A percentile compares a stretch with the other conserved stretches of the same genome.
These are phyloP conservation scores for Listronotus bonariensis DNA, from an alignment of 1,140 invertebrate genomes.

Conservation along the genomic window DNA sequence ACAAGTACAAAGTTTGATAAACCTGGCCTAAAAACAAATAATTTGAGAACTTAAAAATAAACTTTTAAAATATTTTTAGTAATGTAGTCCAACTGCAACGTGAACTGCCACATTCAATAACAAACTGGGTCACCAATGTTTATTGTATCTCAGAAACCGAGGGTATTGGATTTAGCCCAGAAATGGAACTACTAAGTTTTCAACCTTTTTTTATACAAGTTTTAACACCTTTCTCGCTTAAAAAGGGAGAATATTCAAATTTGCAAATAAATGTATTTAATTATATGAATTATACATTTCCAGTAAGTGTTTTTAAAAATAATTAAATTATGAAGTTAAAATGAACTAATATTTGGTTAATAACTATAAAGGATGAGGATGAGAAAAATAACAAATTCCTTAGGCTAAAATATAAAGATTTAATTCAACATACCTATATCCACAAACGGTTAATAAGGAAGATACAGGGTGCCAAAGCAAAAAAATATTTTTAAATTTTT, in stretches of 20 bases:
- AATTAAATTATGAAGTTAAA: too few relatives aligned
- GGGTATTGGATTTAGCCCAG: slow-evolving; percentile 67
- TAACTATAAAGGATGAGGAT: too few relatives aligned
- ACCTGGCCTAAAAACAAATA: too few relatives aligned
- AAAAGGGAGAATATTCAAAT: slow-evolving; percentile 69
- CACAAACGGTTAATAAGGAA: too few relatives aligned
- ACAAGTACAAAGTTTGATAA: too few relatives aligned
- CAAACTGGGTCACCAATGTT: slow-evolving; percentile 72
- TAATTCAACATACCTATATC: too few relatives aligned
- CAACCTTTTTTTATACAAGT: slow-evolving; percentile 62
- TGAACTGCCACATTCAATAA: slow-evolving; percentile 72
- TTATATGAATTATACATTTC: slow-evolving; percentile 67
- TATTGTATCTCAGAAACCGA: slow-evolving; percentile 67
- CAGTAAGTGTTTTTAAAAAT: slow-evolving; percentile 57
- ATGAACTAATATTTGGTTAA: too few relatives aligned
- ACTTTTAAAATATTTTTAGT: not conserved
- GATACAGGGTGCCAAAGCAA: too few relatives aligned
- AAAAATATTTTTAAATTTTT: too few relatives aligned
- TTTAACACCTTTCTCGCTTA: slow-evolving; percentile 71
- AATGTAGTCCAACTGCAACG: slow-evolving; percentile 43
- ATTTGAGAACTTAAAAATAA: too few relatives aligned
- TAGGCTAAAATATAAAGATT: too few relatives aligned
- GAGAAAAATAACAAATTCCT: too few relatives aligned
- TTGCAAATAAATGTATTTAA: slow-evolving; percentile 73
- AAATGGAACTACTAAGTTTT: slow-evolving; percentile 65